These are phyloP conservation scores for Drosophila orena DNA, from an alignment of 1,140 invertebrate genomes.

Conservation along the genomic window DNA sequence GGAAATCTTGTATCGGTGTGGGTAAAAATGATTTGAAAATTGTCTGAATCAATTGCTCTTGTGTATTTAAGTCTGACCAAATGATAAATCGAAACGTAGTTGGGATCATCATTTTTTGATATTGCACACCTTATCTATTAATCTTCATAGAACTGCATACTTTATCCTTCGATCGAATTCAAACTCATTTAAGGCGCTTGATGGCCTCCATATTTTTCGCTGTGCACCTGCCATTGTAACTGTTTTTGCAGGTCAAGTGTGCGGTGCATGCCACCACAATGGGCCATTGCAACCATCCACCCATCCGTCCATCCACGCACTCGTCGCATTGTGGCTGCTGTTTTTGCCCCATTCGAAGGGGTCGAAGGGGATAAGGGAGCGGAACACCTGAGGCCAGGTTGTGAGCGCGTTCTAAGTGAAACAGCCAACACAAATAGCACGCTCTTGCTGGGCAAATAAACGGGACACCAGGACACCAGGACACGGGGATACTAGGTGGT, in stretches of 20 bases:
- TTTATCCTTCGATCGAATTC: background rate
- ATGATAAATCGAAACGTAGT: background rate
- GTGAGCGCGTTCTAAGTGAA: constrained; percentile 68
- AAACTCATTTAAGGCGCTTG: background rate
- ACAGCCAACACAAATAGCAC: constrained; percentile 75
- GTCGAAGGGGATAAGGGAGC: background rate
- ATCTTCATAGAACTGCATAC: too few relatives aligned
- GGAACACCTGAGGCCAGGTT: constrained; percentile 61
- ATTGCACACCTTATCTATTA: too few relatives aligned
- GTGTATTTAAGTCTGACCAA: background rate
- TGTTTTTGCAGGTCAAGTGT: constrained; percentile 71
- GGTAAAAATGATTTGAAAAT: background rate
- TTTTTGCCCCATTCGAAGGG: constrained; percentile 2
- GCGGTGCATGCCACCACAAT: constrained; percentile 70
- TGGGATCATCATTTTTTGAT: background rate
- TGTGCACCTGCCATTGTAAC: constrained; percentile 48
- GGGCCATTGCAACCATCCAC: constrained; percentile 16
- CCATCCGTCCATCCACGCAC: background rate
- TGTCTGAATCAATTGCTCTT: too few relatives aligned
- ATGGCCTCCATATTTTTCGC: background rate
- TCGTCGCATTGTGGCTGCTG: constrained; percentile 28
- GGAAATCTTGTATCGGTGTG: background rate
- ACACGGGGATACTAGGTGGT: background rate
- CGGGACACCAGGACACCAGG: constrained; percentile 5
- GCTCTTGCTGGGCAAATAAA: constrained; percentile 53